Conservation (phyloP, 2,113 vertebrate genomes). For the Erpornis zantholeuca region DNA sequence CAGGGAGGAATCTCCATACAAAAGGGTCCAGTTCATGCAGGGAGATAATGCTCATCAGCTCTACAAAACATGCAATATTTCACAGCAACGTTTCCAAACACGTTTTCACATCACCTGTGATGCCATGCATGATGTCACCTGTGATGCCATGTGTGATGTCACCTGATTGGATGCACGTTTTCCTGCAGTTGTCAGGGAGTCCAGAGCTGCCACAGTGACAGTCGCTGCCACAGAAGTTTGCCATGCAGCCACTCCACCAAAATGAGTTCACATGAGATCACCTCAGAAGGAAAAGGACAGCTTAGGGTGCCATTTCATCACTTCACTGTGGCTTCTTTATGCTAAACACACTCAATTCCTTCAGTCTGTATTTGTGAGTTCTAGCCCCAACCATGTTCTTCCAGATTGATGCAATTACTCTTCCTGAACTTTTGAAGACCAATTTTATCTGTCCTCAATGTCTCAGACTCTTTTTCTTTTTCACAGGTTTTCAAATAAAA, state of each 20-base stretch:
- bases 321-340: not conserved
- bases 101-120: no score
- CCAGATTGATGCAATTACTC: not conserved
- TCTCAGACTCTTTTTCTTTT: not conserved
- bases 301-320: not conserved
- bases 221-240: not conserved
- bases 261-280: not conserved
- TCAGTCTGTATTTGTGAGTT: not conserved
- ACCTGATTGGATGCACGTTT: not conserved
- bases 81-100: not conserved
- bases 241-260: not conserved
- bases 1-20: not conserved
- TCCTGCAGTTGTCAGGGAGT: not conserved
- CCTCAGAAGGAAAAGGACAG: not conserved
- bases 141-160: not conserved
- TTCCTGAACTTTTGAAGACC: not conserved
- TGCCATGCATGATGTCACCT: not conserved
- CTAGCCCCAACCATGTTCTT: not conserved
- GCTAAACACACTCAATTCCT: not conserved
- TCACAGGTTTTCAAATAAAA: constrained; percentile 32
- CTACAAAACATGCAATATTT: not conserved
- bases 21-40: not conserved
- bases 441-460: not conserved
- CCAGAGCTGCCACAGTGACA: not conserved
- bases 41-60: not conserved